phyloP scores from a whole-genome alignment of 2,888 invertebrate species.

The Epirrhoe tristata region DNA sequence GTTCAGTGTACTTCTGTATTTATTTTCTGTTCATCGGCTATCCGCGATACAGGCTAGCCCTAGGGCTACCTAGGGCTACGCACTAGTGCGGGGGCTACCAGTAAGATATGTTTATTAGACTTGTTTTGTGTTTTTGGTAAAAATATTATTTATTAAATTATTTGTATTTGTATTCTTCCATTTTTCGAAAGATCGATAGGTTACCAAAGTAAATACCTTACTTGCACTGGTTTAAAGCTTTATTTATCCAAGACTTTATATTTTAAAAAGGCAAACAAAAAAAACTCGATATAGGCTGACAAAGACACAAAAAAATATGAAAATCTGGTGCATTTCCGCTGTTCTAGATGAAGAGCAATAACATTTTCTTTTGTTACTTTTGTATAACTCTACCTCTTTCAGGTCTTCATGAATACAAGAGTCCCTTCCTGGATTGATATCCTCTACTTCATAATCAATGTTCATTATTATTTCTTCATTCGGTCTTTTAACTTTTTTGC shows the following conservation, averaged over 20 bases:
- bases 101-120: too few relatives aligned
- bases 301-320: constrained; percentile 13
- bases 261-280: constrained; percentile 11
- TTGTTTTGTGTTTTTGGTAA: too few relatives aligned
- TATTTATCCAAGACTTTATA: constrained; percentile 3
- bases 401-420: constrained; percentile 45
- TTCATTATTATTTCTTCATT: constrained; percentile 39
- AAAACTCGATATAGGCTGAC: constrained; percentile 1
- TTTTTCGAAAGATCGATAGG: too few relatives aligned
- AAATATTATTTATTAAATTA: too few relatives aligned
- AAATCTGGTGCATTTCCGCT: neutral
- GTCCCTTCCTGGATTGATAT: constrained; percentile 20
- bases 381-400: constrained; percentile 39
- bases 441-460: constrained; percentile 42
- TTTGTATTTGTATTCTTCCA: too few relatives aligned
- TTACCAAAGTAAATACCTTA: too few relatives aligned
- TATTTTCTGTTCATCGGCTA: too few relatives aligned
- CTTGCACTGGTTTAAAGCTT: neutral
- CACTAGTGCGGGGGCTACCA: too few relatives aligned
- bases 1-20: too few relatives aligned
- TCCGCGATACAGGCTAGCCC: too few relatives aligned
- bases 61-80: too few relatives aligned
- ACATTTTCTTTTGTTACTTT: constrained; percentile 48
- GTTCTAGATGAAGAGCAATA: constrained; percentile 45
- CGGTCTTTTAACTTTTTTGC: constrained; percentile 33